Base-by-base conservation (phyloP, 2,888 invertebrate genomes). In the Drosophila pseudotakahashii region DNA sequence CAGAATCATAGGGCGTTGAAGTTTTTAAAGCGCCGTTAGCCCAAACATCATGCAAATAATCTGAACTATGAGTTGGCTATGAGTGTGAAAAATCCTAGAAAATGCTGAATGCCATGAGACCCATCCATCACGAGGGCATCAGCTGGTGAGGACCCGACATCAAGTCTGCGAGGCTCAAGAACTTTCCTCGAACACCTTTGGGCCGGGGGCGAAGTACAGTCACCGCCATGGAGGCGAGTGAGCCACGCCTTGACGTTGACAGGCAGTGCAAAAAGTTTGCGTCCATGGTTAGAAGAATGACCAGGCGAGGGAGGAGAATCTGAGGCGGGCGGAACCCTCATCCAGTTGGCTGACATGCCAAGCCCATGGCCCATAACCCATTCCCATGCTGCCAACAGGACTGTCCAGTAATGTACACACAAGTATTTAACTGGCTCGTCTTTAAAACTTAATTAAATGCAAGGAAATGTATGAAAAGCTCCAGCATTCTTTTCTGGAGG, bases 211-310 rank as follows among this genome's bases (percentile, higher is more conserved):
- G 45, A 13, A 26, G 68, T 67, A 66, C 66, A 66, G 66, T 66
- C 66, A 53, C 45, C 66, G 47, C 53, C 45, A 63, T 19, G 59
- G 42, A 45, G 63, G 42, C 36, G 19, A 53, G 34, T 44, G 30
- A 61, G 80, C 78, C 81, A 81, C 78, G 85, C 60, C 82, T 81
- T 84, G 81, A 81, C 88, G 81, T 84, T 81, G 81, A 81, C 81
- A 64, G 71, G 67, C 67, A 37, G 36, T 37, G 67, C 44, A 58
- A 73, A 84, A 81, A 81, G 79, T 87, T 81, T 52, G 39, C 48
- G 58, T 48, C 53, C 53, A 30, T 30, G 7, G n/a, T 14, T 11
- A 36, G 50, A 6, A n/a, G 41, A 80, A 75, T n/a, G 32, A 19
- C 13, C n/a, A 14, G 7, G 13, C 23, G 26, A n/a, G 10, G 19